These are phyloP conservation scores for Galleria mellonella DNA, from an alignment of 1,140 invertebrate species.

Conservation along the genomic window DNA sequence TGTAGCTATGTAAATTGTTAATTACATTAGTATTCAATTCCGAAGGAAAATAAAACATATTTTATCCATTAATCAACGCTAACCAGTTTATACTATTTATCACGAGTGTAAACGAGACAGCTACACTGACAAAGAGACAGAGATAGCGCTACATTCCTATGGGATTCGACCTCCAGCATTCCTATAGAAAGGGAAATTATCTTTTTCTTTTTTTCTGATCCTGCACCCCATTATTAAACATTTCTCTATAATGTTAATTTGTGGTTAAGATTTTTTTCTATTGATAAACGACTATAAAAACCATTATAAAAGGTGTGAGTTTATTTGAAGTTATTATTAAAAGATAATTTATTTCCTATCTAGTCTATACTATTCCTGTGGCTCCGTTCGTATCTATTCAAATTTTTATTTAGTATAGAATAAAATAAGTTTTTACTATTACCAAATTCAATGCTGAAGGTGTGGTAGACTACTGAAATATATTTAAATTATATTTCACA, in stretches of 20 bases:
- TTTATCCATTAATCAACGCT: slow-evolving; percentile 52
- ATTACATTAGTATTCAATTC: slow-evolving; percentile 40
- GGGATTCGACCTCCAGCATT: slow-evolving; percentile 38
- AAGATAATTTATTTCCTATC: too few species aligned
- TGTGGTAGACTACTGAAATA: too few species aligned
- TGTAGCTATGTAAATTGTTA: slow-evolving; percentile 26
- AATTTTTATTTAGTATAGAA: too few species aligned
- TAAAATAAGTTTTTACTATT: too few species aligned
- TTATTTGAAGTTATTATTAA: too few species aligned
- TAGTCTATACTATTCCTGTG: too few species aligned
- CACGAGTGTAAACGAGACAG: slow-evolving; percentile 27
- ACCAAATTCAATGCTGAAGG: too few species aligned
- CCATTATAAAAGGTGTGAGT: slow-evolving; percentile 15
- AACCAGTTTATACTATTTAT: slow-evolving; percentile 39
- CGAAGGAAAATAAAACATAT: slow-evolving; percentile 34
- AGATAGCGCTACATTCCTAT: slow-evolving; percentile 48
- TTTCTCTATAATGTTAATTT: slow-evolving; percentile 26
- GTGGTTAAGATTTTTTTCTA: slow-evolving; percentile 5
- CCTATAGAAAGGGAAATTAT: slow-evolving; percentile 56
- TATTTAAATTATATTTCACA: too few species aligned
- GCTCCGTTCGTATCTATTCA: too few species aligned
- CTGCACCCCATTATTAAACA: slow-evolving; percentile 33
- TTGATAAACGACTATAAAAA: slow-evolving; percentile 13
- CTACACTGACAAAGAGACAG: slow-evolving; percentile 25
- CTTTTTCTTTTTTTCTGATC: slow-evolving; percentile 31